Evolutionary conservation across 2,888 invertebrate genomes (phyloP), one percentile per base, ranked within the genome.

Genomic region (Malacosoma neustria): DNA sequence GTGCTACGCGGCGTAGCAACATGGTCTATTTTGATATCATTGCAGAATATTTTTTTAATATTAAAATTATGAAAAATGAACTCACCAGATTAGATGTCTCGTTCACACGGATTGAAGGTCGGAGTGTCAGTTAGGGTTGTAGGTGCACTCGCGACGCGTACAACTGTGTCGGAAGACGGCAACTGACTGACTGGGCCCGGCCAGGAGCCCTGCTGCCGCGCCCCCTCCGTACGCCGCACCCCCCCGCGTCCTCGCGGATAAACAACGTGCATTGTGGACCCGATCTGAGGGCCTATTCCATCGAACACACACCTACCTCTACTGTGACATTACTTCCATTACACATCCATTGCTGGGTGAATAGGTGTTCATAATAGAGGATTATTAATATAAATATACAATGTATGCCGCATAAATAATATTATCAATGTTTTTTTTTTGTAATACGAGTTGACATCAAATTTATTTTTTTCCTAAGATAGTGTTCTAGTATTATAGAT

Each of bases 201-300:
- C 76, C 75, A 64, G 66, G 73, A 75, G 77, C 79, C 59, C 56
- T 62, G 44, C 63, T 65, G 51, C 72, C 60, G 67, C 54, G 61
- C 37, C 49, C 40, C 54, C 57, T 43, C 45, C 32, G 52, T 47
- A 32, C 46, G 38, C 50, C 22, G 42, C 38, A 32, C 49, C 48
- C 37, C 61, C 68, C 72, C 75, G 61, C 71, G 60, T 74, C 72
- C 74, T 61, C 61, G 65, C 77, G 82, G 81, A 82, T 82, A 84
- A 84, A 82, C 84, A 82, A 82, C 82, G 67, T 84, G 84, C 84
- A 84, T 77, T 80, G 82, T 82, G 75, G 79, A 70, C 76, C 73
- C 73, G 76, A 74, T 76, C 81, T 72, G 66, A 69, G 69, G 62
- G 68, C 71, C 71, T 66, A 62, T 66, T 67, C 66, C 57, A 61